Percentiles rank a stretch among this genome's conserved stretches.
Conservation (phyloP, 2,888 invertebrate genomes). For the Brachypalpus laphriformis region DNA sequence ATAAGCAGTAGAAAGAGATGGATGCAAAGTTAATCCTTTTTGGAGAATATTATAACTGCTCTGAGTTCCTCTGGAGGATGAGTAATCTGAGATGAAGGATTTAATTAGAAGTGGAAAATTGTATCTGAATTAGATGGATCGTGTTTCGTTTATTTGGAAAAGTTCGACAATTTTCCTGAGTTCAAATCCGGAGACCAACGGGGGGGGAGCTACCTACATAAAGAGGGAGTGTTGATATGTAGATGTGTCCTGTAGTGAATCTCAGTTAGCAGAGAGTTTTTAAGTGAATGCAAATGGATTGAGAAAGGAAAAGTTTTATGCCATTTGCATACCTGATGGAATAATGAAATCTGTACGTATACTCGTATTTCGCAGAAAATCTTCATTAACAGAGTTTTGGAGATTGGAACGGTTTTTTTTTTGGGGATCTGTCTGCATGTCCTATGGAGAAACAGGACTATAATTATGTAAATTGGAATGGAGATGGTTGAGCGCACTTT, state of each 20-base stretch:
- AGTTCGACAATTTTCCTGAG: slow-evolving; percentile 12
- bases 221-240: not conserved
- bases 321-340: slow-evolving; percentile 54
- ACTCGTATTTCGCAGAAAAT: slow-evolving; percentile 7
- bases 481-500: slow-evolving; percentile 29
- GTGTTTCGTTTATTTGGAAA: slow-evolving; percentile 53
- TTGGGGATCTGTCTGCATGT: not conserved
- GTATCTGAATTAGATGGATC: slow-evolving; percentile 65
- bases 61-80: not conserved
- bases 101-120: slow-evolving; percentile 66
- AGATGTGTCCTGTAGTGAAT: slow-evolving; percentile 10
- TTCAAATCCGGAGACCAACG: not conserved
- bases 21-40: slow-evolving; percentile 8
- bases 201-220: too few relatives aligned
- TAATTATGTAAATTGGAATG: slow-evolving; percentile 26
- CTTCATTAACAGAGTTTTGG: not conserved
- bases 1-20: not conserved
- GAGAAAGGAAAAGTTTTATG: slow-evolving; percentile 32
- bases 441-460: not conserved
- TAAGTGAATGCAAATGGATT: slow-evolving; percentile 61
- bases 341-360: slow-evolving; percentile 27
- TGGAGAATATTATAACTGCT: not conserved
- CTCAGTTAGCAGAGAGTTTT: slow-evolving; percentile 52
- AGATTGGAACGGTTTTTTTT: slow-evolving; percentile 1
- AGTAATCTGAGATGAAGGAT: slow-evolving; percentile 20